Conservation (phyloP, 1,140 invertebrate genomes). For the Apis florea region DNA sequence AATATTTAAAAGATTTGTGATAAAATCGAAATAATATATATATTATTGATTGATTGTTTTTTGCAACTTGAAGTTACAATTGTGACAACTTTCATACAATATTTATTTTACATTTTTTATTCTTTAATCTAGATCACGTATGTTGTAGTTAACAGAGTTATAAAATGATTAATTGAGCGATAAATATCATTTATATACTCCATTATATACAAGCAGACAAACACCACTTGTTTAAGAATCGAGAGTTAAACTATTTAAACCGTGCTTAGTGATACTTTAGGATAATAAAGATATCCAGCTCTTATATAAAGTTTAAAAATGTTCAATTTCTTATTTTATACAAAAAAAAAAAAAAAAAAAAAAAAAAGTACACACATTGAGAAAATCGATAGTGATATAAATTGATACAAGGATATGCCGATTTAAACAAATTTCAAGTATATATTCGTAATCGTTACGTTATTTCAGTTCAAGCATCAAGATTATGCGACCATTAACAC, state of each 20-base stretch:
- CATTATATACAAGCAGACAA: not conserved
- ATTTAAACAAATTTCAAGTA: not conserved
- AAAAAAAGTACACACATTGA: not conserved
- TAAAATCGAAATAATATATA: too few species aligned
- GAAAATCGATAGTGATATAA: not conserved
- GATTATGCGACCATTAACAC: not conserved
- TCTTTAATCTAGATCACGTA: not conserved
- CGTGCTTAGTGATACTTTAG: too few species aligned
- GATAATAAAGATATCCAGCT: too few species aligned
- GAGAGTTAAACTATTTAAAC: not conserved
- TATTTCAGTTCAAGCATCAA: not conserved
- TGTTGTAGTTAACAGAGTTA: not conserved
- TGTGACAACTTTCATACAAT: too few species aligned
- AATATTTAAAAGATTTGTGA: too few species aligned
- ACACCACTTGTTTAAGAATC: not conserved
- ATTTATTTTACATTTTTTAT: too few species aligned
- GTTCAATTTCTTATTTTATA: not conserved
- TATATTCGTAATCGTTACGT: not conserved
- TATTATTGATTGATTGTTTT: too few species aligned
- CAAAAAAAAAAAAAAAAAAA: not conserved
- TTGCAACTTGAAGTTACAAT: too few species aligned
- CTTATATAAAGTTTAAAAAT: not conserved
- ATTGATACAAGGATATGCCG: not conserved
- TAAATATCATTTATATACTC: not conserved
- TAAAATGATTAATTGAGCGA: conserved; percentile 4